Evolutionary conservation across 2,888 invertebrate species (phyloP), one percentile per base, ranked within the genome.

Genomic region (Augiades crinisus): DNA sequence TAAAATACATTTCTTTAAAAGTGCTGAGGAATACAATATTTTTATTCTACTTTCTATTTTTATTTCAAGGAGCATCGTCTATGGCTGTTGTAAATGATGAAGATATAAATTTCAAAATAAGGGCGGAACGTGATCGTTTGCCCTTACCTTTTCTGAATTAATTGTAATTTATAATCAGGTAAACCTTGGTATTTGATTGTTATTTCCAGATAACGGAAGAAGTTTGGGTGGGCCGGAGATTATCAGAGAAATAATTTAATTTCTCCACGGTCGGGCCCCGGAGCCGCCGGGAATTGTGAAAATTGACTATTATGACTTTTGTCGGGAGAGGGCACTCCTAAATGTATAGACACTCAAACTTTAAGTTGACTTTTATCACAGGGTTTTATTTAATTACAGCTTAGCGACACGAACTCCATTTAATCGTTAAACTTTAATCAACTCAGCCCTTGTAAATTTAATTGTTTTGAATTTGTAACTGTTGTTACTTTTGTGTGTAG

Each of bases 231-330:
- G 10, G 7, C 21, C 21, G 13, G 21, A 13, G 36, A 14, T 6
- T 12, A 5, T 21, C 19, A 2, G n/a, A 3, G 43, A 4, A 31
- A 2, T 47, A 47, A 47, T 38, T 38, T 10, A 21, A 47, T 47
- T 47, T 22, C 3, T 5, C n/a, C 31, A n/a, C 19, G 19, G 37
- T 33, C 19, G 6, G 13, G 47, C 19, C 22, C 24, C 14, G 0
- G 6, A 1, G 24, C 41, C 27, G 45, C 17, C 13, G 30, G 21
- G 37, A 38, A n/a, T 27, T 17, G 37, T 10, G 37, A 27, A 8
- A 36, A 46, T 46, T 47, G 37, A 38, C 30, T n/a, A 30, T 38
- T 47, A 47, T 38, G 30, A 30, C 38, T 38, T 30, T 47, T 30
- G 37, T 17, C 3, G 10, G 2, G 16, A 8, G 8, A 7, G 8